phyloP scores from a whole-genome alignment of 2,113 vertebrate species.

The Grammomys dolichurus region DNA sequence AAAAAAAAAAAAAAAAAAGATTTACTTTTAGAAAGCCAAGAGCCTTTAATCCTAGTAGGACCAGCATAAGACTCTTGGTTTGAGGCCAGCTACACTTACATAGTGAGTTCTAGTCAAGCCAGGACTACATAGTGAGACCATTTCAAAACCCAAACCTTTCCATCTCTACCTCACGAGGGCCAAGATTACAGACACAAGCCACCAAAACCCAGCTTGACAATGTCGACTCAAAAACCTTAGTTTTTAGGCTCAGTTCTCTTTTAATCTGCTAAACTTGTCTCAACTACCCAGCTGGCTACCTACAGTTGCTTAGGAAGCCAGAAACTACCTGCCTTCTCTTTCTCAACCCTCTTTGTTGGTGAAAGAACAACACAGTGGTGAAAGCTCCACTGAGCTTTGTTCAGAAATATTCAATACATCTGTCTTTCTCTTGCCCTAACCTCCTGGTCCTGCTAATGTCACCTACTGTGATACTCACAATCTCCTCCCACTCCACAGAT shows the following conservation, averaged over 20 bases:
- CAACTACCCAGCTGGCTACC: neutral
- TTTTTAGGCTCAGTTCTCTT: neutral
- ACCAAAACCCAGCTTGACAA: neutral
- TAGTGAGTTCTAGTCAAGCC: neutral
- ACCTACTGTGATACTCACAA: neutral
- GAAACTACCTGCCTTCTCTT: neutral
- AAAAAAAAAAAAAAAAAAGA: neutral
- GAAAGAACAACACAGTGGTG: neutral
- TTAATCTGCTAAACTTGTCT: neutral
- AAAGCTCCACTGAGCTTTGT: neutral
- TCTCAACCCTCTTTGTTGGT: neutral
- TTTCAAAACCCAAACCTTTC: neutral
- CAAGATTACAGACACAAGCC: neutral
- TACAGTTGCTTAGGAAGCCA: conserved; percentile 19
- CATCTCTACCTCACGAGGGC: neutral
- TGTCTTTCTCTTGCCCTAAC: neutral
- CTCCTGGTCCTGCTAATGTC: neutral
- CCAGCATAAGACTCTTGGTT: neutral
- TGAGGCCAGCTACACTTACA: neutral
- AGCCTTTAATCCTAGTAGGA: neutral
- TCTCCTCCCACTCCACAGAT: neutral
- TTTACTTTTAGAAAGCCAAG: neutral
- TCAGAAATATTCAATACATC: neutral
- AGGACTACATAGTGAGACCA: neutral
- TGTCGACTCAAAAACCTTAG: neutral